Evolutionary conservation across 2,113 vertebrate genomes (phyloP), one percentile per base, ranked within the genome.

Genomic region (Motacilla alba): DNA sequence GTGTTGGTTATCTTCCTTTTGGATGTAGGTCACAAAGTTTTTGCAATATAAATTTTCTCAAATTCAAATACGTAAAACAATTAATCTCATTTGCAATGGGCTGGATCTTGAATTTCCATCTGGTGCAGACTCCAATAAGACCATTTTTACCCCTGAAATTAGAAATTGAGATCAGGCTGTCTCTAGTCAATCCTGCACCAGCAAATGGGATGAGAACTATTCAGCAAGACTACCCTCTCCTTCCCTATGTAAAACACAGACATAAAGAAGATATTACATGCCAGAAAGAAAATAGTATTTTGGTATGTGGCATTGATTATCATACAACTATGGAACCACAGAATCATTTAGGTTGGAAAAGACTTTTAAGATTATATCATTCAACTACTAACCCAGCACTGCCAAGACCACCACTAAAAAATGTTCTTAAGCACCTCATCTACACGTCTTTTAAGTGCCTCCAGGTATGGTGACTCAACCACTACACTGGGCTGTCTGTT

Each of bases 111-210:
- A 21, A 74, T 86, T 97, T 90, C 76, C 47, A 81, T 63, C 72
- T 86, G 47, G 35, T 74, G 16, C 43, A 83, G 59, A 58, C 52
- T 86, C 92, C 86, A 90, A 4, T 73, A 69, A 83, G 7, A 86
- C 21, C 0, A 11, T 73, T 83, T 66, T 75, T 91, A 7, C 7
- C 30, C 8, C 33, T 83, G 59, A 95, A 93, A 89, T 74, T 50
- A 94, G 79, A 95, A 92, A 93, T 14, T 77, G 60, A 83, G 46
- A 92, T 80, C 46, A 88, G 46, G 50, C 64, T 86, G 68, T 58
- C 70, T 43, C 49, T 23, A n/a, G 44, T 69, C 47, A 95, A n/a
- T 60, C 46, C 53, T 7, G 7, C 39, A 43, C 35, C 43, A 58
- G 28, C 35, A 80, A 90, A 86, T 9, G 28, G 49, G 72, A 76